Conservation (phyloP, 2,888 invertebrate species). For the Drosophila mimetica region DNA sequence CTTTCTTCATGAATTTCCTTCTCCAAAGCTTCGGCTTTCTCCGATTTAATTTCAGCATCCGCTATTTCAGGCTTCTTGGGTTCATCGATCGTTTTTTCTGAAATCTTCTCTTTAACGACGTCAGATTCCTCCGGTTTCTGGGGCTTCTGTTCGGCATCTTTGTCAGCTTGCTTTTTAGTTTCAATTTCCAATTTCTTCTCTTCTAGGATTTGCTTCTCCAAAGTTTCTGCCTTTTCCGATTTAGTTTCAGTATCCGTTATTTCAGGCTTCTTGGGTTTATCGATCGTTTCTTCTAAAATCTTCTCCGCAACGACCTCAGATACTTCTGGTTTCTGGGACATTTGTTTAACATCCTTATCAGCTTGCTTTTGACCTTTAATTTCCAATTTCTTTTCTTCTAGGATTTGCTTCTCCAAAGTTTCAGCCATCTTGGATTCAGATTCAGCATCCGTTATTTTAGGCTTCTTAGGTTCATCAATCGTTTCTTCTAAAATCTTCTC, state of each 20-base stretch:
- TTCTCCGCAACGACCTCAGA: conserved; percentile 14
- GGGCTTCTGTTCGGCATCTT: neutral
- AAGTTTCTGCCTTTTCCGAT: conserved; percentile 5
- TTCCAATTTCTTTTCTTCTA: conserved; percentile 15
- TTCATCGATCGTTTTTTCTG: conserved; percentile 26
- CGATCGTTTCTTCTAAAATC: conserved; percentile 6
- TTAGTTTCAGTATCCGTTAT: conserved; percentile 5
- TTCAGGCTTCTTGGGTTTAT: conserved; percentile 32
- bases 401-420: neutral
- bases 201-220: conserved; percentile 6
- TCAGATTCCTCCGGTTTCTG: conserved; percentile 20
- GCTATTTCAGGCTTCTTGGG: conserved; percentile 17
- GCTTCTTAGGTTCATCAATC: conserved; percentile 16
- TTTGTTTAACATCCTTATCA: neutral
- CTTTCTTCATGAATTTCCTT: conserved; percentile 10
- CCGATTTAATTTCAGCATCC: too few relatives aligned
- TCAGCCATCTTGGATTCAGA: conserved; percentile 13
- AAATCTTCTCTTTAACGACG: conserved; percentile 4
- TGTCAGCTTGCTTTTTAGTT: conserved; percentile 1
- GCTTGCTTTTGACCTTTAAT: neutral
- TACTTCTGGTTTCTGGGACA: conserved; percentile 10
- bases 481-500: neutral
- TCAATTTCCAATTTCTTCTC: conserved; percentile 5
- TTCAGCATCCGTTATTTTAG: conserved; percentile 1
- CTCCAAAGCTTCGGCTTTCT: conserved; percentile 6